Percentiles rank a stretch among this genome's conserved stretches.
phyloP scores from a whole-genome alignment of 1,140 invertebrate genomes.

The Drosophila bocqueti region DNA sequence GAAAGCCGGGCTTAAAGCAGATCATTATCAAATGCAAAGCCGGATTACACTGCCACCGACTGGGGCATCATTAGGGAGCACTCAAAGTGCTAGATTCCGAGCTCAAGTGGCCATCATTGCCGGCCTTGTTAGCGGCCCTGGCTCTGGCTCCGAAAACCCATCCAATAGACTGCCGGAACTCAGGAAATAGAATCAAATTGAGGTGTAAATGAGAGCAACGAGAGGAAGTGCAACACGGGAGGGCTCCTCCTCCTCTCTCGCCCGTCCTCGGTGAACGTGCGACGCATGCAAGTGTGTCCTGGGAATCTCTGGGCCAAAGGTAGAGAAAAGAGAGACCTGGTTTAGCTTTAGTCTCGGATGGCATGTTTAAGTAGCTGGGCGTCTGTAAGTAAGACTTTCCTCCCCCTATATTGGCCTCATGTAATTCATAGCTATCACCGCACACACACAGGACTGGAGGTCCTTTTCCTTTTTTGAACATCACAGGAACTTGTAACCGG shows the following conservation, averaged over 20 bases:
- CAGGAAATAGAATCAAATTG: conserved; percentile 81
- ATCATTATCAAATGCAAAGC: conserved; percentile 68
- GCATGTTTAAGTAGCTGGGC: conserved; percentile 77
- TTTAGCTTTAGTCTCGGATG: conserved; percentile 60
- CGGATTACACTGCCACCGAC: conserved; percentile 34
- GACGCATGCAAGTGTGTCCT: conserved; percentile 64
- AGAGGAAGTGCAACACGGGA: conserved; percentile 41
- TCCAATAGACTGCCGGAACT: conserved; percentile 35
- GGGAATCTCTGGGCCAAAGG: conserved; percentile 32
- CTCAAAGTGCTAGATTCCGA: conserved; percentile 45
- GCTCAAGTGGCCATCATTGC: conserved; percentile 57
- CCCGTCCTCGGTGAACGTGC: conserved; percentile 50
- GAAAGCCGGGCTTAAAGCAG: conserved; percentile 41
- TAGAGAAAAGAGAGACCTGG: conserved; percentile 24
- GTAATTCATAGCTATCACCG: conserved; percentile 78
- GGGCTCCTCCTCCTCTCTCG: background rate
- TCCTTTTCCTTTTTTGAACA: conserved; percentile 29
- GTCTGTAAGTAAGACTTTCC: conserved; percentile 48
- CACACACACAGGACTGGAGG: conserved; percentile 34
- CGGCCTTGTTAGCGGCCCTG: conserved; percentile 27
- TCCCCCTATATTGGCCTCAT: conserved; percentile 65
- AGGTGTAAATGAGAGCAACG: conserved; percentile 80
- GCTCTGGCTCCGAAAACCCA: conserved; percentile 13
- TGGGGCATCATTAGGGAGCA: conserved; percentile 61
- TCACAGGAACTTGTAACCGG: conserved; percentile 60